Evolutionary conservation across 2,797 vertebrate species (phyloP), one percentile per base, ranked within the genome.

Genomic region (Helicolenus hilgendorfi): DNA sequence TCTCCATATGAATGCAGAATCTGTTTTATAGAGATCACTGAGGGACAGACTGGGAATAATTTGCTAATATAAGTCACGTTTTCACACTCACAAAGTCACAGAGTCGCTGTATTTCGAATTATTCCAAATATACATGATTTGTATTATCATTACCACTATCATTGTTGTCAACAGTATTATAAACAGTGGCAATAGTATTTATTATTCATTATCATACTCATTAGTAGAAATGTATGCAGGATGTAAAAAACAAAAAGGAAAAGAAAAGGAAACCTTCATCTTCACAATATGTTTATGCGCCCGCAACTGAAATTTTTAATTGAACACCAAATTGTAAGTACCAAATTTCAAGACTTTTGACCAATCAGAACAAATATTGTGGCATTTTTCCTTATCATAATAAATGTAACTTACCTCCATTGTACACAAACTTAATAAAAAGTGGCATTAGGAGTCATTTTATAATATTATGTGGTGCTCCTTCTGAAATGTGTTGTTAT

Each of bases 41-140:
- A 97, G 94, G 97, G 97, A 79, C 29, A 59, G 95, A 96, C 95
- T 97, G 70, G 63, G 96, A 98, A 96, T 95, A 94, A 97, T 97
- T 96, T 67, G 93, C 94, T 95, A 82, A 91, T 71, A 72, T 38
- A 80, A 82, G 58, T 80, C 82, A 85, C 79, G 73, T 86, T 27
- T 96, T 94, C 24, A 84, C 92, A 95, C 95, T 90, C 92, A 92
- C 95, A 94, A 93, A 95, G 95, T 95, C 82, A 55, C 59, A 76
- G 27, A 45, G 41, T 45, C 15, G 4, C 56, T 70, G 20, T 18
- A 6, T 72, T 62, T 85, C 4, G 4, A 79, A 83, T 64, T 15
- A 71, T 72, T 55, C 7, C 27, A 81, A 76, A 85, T 77, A 72
- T 62, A 72, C 7, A 53, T 41, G 14, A 14, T 53, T 62, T 55